Conservation (phyloP, 2,888 invertebrate genomes). For the Leistus spinibarbis region DNA sequence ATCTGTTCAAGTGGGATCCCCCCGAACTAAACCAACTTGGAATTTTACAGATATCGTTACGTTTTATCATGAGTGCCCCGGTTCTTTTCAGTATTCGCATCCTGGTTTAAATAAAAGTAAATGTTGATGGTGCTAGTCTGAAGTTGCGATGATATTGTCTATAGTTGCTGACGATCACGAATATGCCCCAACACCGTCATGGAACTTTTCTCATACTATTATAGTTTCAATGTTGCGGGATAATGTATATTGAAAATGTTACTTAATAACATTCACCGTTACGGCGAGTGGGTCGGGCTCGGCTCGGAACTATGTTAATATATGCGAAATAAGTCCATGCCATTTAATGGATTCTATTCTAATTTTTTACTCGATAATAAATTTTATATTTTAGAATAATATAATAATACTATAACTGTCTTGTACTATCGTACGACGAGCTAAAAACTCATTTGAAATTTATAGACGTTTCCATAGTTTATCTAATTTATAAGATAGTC, state of each 20-base stretch:
- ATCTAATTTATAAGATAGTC: too few relatives aligned
- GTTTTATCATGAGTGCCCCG: not conserved
- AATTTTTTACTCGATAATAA: too few relatives aligned
- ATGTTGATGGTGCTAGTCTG: not conserved
- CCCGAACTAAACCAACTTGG: not conserved
- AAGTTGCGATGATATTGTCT: not conserved
- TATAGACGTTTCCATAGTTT: too few relatives aligned
- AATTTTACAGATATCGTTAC: not conserved
- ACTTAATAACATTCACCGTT: not conserved
- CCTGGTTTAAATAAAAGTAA: not conserved
- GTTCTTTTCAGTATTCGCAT: not conserved
- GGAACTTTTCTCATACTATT: not conserved
- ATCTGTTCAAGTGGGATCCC: not conserved
- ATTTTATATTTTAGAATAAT: too few relatives aligned
- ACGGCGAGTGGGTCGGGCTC: not conserved
- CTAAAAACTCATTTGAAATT: too few relatives aligned
- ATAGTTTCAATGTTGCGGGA: not conserved
- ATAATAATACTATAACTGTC: too few relatives aligned
- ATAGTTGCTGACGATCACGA: not conserved
- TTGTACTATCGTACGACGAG: too few relatives aligned
- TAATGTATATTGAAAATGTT: not conserved
- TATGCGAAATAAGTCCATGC: too few relatives aligned
- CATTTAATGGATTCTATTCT: too few relatives aligned
- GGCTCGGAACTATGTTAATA: not conserved
- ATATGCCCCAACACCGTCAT: not conserved